Evolutionary conservation across 2,113 vertebrate genomes (phyloP).

Genomic region (Pongo pygmaeus): DNA sequence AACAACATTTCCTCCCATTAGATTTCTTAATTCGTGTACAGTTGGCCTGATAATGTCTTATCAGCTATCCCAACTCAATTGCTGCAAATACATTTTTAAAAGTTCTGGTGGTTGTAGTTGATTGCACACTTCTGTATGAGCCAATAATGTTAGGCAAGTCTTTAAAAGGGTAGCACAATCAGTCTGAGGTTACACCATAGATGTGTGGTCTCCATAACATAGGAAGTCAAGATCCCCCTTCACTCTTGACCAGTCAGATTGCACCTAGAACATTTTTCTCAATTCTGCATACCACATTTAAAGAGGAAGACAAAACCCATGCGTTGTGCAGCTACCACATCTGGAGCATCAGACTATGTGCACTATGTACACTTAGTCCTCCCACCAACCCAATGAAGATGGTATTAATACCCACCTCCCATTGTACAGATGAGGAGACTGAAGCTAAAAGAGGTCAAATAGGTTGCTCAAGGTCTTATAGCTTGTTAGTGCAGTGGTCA

Average conservation of each 20-base stretch:
- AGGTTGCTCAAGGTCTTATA: background rate
- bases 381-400: background rate
- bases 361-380: background rate
- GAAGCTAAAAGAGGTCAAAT: background rate
- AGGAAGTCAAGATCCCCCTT: background rate
- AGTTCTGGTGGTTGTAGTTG: background rate
- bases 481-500: background rate
- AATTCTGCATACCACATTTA: background rate
- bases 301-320: background rate
- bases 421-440: background rate
- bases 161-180: conserved; percentile 36
- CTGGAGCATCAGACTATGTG: background rate
- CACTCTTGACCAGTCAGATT: background rate
- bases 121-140: conserved; percentile 47
- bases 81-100: background rate
- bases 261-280: background rate
- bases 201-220: background rate
- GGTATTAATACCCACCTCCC: background rate
- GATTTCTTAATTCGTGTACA: background rate
- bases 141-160: conserved; percentile 43
- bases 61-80: background rate
- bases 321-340: background rate
- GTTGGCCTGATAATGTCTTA: background rate
- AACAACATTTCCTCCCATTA: background rate
- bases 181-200: conserved; percentile 17